These are phyloP conservation scores for Anoplius nigerrimus DNA, from an alignment of 2,888 invertebrate species.

Conservation along the genomic window DNA sequence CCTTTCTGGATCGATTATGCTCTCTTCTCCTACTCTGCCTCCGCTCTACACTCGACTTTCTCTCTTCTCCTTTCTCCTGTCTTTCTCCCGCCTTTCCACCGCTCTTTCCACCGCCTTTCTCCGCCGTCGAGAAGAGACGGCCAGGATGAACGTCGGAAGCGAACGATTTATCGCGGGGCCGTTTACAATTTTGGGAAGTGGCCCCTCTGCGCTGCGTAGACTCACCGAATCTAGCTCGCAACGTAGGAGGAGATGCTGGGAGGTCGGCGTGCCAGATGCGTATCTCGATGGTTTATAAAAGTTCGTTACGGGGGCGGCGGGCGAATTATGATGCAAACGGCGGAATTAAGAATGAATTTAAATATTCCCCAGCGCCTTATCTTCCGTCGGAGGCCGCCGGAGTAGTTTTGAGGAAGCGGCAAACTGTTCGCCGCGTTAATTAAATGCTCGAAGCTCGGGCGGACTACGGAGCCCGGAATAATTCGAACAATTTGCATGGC, in stretches of 20 bases:
- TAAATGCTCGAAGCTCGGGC: neutral
- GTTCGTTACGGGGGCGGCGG: conserved; percentile 32
- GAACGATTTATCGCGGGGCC: conserved; percentile 32
- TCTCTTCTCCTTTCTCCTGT: too few relatives aligned
- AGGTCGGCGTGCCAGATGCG: conserved; percentile 33
- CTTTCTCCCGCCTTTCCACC: too few relatives aligned
- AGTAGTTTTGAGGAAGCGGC: neutral
- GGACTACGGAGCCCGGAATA: too few relatives aligned
- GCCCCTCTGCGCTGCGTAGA: neutral
- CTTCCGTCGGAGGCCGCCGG: too few relatives aligned
- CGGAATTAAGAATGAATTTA: conserved; percentile 3
- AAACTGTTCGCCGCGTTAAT: neutral
- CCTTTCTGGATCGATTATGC: conserved; percentile 28
- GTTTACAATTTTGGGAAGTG: conserved; percentile 21
- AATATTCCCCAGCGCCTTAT: too few relatives aligned
- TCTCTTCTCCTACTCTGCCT: neutral
- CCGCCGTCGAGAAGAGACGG: conserved; percentile 17
- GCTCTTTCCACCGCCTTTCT: neutral
- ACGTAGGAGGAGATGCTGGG: neutral
- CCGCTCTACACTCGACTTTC: too few relatives aligned
- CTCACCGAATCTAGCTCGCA: too few relatives aligned
- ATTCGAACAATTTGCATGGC: neutral
- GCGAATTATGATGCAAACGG: conserved; percentile 8
- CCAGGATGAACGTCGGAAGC: conserved; percentile 9
- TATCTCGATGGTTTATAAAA: conserved; percentile 43